Evolutionary conservation across 2,888 invertebrate species (phyloP).

Genomic region (Tanypteryx hageni): DNA sequence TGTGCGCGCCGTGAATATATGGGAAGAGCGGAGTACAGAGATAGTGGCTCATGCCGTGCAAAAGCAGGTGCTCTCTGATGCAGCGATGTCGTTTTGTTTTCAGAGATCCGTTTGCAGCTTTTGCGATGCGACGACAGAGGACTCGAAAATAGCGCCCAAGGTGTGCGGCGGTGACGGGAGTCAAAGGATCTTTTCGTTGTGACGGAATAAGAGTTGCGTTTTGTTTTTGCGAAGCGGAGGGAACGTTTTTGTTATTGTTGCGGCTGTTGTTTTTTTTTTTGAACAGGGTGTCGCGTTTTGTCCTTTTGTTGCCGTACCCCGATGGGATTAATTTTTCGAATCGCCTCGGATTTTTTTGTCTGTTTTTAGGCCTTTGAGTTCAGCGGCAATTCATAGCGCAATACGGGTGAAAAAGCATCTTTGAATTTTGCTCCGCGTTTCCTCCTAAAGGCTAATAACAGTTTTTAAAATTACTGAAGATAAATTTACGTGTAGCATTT

Average conservation of each 20-base stretch:
- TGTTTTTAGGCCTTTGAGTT: not conserved
- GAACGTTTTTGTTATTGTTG: constrained; percentile 12
- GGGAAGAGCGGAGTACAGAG: not conserved
- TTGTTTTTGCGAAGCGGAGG: constrained; percentile 3
- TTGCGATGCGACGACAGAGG: constrained; percentile 12
- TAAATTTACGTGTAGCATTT: too few relatives aligned
- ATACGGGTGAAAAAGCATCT: too few relatives aligned
- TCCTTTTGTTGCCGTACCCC: not conserved
- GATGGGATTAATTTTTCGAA: constrained; percentile 36
- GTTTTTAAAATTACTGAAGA: too few relatives aligned
- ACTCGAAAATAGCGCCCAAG: constrained; percentile 4
- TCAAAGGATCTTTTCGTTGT: not conserved
- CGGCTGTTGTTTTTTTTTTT: not conserved
- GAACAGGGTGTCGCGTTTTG: not conserved
- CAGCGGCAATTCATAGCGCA: not conserved
- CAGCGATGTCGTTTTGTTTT: constrained; percentile 15
- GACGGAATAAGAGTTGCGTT: not conserved
- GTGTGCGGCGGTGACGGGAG: constrained; percentile 2
- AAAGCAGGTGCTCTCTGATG: not conserved
- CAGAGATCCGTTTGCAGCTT: not conserved
- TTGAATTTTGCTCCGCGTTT: too few relatives aligned
- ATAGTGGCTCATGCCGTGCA: not conserved
- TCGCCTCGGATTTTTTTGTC: not conserved
- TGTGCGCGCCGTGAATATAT: not conserved
- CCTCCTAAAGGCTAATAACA: too few relatives aligned